Evolutionary conservation across 1,140 invertebrate genomes (phyloP).

Genomic region (Drosophila littoralis): DNA sequence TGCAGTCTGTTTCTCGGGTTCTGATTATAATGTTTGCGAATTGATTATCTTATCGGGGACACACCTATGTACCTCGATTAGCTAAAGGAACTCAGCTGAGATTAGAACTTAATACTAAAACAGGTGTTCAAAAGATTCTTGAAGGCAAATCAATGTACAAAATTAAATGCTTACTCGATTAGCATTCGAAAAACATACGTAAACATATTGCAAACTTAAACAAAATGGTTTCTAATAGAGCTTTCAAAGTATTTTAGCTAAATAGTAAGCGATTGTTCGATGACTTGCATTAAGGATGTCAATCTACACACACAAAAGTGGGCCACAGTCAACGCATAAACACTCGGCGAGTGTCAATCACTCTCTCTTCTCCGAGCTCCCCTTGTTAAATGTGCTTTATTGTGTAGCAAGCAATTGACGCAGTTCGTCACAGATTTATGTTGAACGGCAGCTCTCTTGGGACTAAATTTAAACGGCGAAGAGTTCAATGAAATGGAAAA

Average conservation of each 20-base stretch:
- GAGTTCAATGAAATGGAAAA: slow-evolving; percentile 68
- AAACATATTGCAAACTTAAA: neutral
- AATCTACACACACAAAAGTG: slow-evolving; percentile 8
- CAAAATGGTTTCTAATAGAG: neutral
- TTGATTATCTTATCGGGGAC: slow-evolving; percentile 20
- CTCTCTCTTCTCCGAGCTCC: neutral
- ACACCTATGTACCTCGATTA: slow-evolving; percentile 9
- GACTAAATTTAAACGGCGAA: slow-evolving; percentile 73
- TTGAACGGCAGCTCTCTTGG: slow-evolving; percentile 10
- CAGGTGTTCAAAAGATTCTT: slow-evolving; percentile 4
- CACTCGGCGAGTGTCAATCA: neutral
- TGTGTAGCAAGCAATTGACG: slow-evolving; percentile 5
- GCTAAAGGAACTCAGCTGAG: neutral
- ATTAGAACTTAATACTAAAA: neutral
- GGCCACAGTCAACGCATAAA: slow-evolving; percentile 1
- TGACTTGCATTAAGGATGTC: neutral
- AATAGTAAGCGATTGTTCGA: neutral
- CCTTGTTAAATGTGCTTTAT: neutral
- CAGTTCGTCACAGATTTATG: slow-evolving; percentile 17
- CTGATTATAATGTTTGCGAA: slow-evolving; percentile 2
- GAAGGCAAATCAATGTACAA: neutral
- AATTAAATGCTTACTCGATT: too few species aligned
- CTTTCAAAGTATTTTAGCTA: neutral
- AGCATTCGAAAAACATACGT: too few species aligned
- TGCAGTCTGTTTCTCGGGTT: neutral